Percentiles rank a stretch among this genome's conserved stretches.
Evolutionary conservation across 2,888 invertebrate genomes (phyloP).

Genomic region (Acanthopleura granulata): DNA sequence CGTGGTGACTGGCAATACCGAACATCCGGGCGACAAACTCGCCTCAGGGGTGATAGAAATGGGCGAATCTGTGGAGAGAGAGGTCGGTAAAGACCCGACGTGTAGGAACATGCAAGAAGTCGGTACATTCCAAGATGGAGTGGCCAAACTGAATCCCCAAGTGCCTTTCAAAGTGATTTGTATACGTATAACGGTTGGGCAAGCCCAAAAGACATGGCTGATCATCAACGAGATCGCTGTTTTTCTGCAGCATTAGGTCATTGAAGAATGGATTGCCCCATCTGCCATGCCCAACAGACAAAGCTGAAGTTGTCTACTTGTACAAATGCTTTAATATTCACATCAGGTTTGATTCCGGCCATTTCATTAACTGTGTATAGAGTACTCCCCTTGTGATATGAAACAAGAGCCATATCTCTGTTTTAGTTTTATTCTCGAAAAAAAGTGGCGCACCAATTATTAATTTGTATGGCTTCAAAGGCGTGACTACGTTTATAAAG

Average conservation of each 20-base stretch:
- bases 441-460: no score
- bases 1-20: slow-evolving; percentile 56
- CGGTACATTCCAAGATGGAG: slow-evolving; percentile 54
- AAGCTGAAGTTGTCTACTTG: no score
- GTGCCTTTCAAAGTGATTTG: slow-evolving; percentile 58
- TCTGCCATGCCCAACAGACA: no score
- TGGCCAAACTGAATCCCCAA: slow-evolving; percentile 37
- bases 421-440: no score
- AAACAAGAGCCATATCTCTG: no score
- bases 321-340: no score
- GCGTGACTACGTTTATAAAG: no score
- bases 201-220: slow-evolving; percentile 64
- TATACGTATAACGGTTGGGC: slow-evolving; percentile 60
- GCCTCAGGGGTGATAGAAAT: slow-evolving; percentile 50
- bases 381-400: no score
- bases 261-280: neutral
- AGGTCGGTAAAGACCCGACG: slow-evolving; percentile 24
- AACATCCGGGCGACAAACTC: slow-evolving; percentile 55
- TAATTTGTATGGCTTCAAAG: no score
- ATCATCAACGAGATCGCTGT: slow-evolving; percentile 67
- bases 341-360: no score
- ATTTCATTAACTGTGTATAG: no score
- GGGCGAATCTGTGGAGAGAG: slow-evolving; percentile 38
- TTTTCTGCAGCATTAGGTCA: slow-evolving; percentile 32
- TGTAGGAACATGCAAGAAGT: slow-evolving; percentile 41